These are phyloP conservation scores for Odocoileus virginianus DNA, from an alignment of 2,113 vertebrate species.

Conservation along the genomic window DNA sequence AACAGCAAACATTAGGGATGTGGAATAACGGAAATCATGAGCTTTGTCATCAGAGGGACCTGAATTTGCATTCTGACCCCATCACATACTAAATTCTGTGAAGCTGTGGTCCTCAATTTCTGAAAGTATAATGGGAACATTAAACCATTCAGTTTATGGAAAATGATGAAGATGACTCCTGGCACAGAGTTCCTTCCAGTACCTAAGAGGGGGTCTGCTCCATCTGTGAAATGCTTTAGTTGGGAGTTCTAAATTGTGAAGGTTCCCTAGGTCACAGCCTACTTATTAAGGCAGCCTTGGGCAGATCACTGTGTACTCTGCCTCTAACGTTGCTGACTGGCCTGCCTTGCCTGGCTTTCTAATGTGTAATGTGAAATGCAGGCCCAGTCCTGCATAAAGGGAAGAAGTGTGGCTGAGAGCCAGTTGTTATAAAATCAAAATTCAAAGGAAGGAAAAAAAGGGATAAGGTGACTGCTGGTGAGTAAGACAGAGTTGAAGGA, in stretches of 20 bases:
- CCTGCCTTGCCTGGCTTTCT: neutral
- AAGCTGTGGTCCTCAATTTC: neutral
- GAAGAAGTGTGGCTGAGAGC: neutral
- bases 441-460: neutral
- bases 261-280: neutral
- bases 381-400: neutral
- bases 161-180: neutral
- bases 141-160: neutral
- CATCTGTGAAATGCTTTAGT: neutral
- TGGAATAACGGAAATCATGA: neutral
- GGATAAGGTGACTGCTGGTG: neutral
- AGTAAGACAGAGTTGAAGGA: neutral
- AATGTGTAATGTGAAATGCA: neutral
- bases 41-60: neutral
- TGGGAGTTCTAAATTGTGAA: neutral
- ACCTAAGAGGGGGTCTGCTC: neutral
- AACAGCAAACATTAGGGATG: neutral
- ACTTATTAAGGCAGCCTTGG: neutral
- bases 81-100: neutral
- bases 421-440: neutral
- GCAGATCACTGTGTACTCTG: neutral
- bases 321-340: neutral
- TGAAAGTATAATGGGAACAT: neutral
- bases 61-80: neutral
- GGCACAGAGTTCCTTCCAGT: neutral